phyloP scores from a whole-genome alignment of 2,888 invertebrate species.

The Embidobia sp. region DNA sequence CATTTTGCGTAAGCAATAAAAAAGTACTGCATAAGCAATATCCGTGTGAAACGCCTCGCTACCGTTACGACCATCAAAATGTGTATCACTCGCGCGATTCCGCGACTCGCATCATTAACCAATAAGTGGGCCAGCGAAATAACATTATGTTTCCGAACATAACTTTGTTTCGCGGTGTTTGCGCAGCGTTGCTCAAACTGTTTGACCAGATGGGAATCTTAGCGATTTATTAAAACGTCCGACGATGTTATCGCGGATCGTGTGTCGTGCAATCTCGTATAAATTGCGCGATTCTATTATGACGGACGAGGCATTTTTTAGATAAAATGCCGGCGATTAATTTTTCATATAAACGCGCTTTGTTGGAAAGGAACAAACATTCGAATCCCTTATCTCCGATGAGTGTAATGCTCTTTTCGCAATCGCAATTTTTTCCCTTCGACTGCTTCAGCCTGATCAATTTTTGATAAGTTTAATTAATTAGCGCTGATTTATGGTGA shows the following conservation, averaged over 20 bases:
- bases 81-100: conserved; percentile 6
- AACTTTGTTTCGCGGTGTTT: neutral
- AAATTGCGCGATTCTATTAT: conserved; percentile 17
- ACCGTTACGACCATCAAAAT: conserved; percentile 36
- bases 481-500: no score
- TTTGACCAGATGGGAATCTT: conserved; percentile 34
- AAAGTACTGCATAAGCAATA: conserved; percentile 32
- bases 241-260: conserved; percentile 25
- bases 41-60: conserved; percentile 30
- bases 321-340: conserved; percentile 2
- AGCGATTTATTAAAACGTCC: conserved; percentile 27
- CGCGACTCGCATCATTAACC: conserved; percentile 1
- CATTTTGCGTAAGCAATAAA: no score
- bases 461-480: no score
- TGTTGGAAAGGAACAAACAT: no score
- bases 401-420: no score
- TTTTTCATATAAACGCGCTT: no score
- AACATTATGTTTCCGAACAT: no score
- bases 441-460: no score
- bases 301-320: conserved; percentile 16
- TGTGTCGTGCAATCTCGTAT: conserved; percentile 15
- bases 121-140: conserved; percentile 27
- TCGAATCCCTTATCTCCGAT: no score
- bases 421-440: no score
- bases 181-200: conserved; percentile 13